Base-by-base conservation (phyloP, 1,140 invertebrate species). In the Monomorium pharaonis region DNA sequence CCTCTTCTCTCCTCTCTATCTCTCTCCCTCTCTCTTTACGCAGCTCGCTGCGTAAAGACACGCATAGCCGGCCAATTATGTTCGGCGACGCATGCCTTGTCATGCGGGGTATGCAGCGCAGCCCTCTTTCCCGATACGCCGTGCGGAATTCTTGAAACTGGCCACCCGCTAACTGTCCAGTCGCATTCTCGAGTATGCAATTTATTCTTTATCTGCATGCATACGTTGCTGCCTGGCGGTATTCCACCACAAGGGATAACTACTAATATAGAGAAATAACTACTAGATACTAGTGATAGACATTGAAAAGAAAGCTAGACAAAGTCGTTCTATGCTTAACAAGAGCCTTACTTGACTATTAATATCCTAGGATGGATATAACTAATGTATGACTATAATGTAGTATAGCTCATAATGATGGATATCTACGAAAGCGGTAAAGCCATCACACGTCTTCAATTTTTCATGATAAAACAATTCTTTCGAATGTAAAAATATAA, bases 81-180 rank as follows among this genome's bases (percentile, higher is more conserved):
- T 77, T 49, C 49, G 76, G 87, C 89, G 87, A 90, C 89, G 90
- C 87, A 91, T 91, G 90, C 87, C 90, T 91, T 88, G 89, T 91
- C 89, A 89, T 91, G 88, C 87, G 67, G 90, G 80, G 83, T 91
- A 91, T 91, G 90, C 85, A 81, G 88, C 89, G 80, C 84, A 88
- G 84, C 72, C 60, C 44, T 21, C 12, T 37, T 12, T 14, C 18
- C 33, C 67, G 84, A 88, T 88, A 84, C 37, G 69, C 21, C 65
- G 70, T 78, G 69, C 30, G n/a, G 84, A 89, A 89, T 87, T 89
- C 81, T 90, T 63, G 42, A 88, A 85, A 89, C 80, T 47, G 63
- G 2, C 63, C 54, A 47, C 49, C 58, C 47, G 4, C 37, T 10
- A 54, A 62, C 27, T 18, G 67, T 16, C 51, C 21, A 56, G 33